These are phyloP conservation scores for Chromoteleia sp. DNA, from an alignment of 2,888 invertebrate genomes.

Conservation along the genomic window DNA sequence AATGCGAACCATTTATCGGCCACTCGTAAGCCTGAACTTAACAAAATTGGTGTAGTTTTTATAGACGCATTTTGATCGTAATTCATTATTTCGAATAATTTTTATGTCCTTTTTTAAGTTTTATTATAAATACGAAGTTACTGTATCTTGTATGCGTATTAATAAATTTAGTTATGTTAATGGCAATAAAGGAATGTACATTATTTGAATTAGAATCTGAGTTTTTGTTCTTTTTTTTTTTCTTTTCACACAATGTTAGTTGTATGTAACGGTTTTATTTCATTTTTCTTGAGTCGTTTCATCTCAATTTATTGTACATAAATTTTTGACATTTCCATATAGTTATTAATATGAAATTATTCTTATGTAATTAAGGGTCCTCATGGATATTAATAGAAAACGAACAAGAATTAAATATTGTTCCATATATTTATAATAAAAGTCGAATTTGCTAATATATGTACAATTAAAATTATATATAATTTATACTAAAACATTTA, in stretches of 20 bases:
- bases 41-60: conserved; percentile 67
- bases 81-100: conserved; percentile 65
- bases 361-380: too few relatives aligned
- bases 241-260: not conserved
- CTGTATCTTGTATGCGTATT: conserved; percentile 69
- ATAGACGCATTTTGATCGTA: conserved; percentile 64
- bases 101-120: conserved; percentile 67
- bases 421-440: too few relatives aligned
- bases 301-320: too few relatives aligned
- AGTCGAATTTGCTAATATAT: too few relatives aligned
- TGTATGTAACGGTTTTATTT: not conserved
- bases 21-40: conserved; percentile 56
- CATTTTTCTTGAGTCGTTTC: not conserved
- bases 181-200: conserved; percentile 70
- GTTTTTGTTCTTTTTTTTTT: conserved; percentile 32
- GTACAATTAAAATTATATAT: too few relatives aligned
- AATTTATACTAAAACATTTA: too few relatives aligned
- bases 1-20: conserved; percentile 54
- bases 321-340: too few relatives aligned
- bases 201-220: conserved; percentile 57
- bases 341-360: too few relatives aligned
- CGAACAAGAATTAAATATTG: too few relatives aligned
- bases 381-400: too few relatives aligned
- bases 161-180: conserved; percentile 70
- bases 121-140: conserved; percentile 68